These are phyloP conservation scores for Polyploca ridens DNA, from an alignment of 2,888 invertebrate genomes.

Conservation along the genomic window DNA sequence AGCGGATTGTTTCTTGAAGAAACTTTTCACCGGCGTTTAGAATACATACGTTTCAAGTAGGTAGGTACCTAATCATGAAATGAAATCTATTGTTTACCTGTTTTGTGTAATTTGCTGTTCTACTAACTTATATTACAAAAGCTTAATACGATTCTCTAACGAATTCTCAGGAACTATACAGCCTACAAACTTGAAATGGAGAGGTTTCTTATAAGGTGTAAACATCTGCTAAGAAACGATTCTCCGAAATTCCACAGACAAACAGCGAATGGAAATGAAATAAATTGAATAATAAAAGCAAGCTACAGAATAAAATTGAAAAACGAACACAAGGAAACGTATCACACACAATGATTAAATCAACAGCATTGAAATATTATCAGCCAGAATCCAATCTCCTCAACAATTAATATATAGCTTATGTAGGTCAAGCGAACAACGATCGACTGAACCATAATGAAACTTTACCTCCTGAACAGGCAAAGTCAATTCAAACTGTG, in stretches of 20 bases:
- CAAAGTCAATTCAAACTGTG: constrained; percentile 73
- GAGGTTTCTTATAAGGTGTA: too few relatives aligned
- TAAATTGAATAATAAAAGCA: too few relatives aligned
- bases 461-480: constrained; percentile 65
- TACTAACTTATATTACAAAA: too few relatives aligned
- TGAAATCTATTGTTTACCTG: neutral
- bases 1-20: constrained; percentile 42
- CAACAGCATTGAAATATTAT: neutral
- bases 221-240: too few relatives aligned
- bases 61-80: neutral
- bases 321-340: too few relatives aligned
- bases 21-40: neutral
- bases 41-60: neutral
- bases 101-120: neutral
- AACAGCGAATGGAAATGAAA: too few relatives aligned
- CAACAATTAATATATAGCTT: constrained; percentile 19
- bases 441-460: constrained; percentile 51
- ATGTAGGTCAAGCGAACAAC: constrained; percentile 54
- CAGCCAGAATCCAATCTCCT: neutral
- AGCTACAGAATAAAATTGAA: too few relatives aligned
- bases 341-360: too few relatives aligned
- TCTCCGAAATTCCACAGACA: too few relatives aligned
- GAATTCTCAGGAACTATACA: too few relatives aligned
- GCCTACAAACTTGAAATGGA: too few relatives aligned
- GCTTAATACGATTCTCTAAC: too few relatives aligned